Conservation (phyloP, 2,888 invertebrate genomes). For the Bugulina stolonifera region DNA sequence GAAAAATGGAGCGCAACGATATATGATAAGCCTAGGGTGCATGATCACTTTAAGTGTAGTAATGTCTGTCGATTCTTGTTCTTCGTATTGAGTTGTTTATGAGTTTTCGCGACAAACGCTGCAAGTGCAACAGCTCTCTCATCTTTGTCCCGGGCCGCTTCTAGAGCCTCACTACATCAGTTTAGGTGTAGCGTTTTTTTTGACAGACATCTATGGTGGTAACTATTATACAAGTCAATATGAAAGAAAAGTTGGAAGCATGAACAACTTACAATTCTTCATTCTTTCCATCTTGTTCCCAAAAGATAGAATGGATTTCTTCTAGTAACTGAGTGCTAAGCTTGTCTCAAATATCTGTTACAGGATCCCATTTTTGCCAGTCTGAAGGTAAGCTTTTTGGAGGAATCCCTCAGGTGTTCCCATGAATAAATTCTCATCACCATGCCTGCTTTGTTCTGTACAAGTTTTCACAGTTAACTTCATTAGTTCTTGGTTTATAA, state of each 20-base stretch:
- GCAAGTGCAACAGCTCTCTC: slow-evolving; percentile 6
- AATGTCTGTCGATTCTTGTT: slow-evolving; percentile 1
- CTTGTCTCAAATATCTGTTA: slow-evolving; percentile 1
- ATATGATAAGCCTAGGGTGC: too few species aligned
- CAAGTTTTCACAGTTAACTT: too few species aligned
- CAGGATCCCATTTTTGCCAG: slow-evolving; percentile 1
- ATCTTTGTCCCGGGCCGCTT: not conserved
- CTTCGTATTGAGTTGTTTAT: not conserved
- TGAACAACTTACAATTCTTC: slow-evolving; percentile 15
- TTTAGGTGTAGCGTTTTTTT: not conserved
- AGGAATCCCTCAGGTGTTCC: not conserved
- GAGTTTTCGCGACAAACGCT: not conserved
- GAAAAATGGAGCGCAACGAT: too few species aligned
- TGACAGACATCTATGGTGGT: too few species aligned
- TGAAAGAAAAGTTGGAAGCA: not conserved
- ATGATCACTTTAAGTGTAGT: too few species aligned
- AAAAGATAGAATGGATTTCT: not conserved
- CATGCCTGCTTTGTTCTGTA: too few species aligned
- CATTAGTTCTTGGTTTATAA: too few species aligned
- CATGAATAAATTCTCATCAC: not conserved
- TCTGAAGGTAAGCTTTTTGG: not conserved
- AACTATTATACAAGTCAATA: not conserved
- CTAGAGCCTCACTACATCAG: not conserved
- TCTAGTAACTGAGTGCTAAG: not conserved
- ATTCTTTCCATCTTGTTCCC: slow-evolving; percentile 1